A percentile compares a stretch with the other conserved stretches of the same genome.
Conservation (phyloP, 1,140 invertebrate genomes). For the Microplitis mediator region DNA sequence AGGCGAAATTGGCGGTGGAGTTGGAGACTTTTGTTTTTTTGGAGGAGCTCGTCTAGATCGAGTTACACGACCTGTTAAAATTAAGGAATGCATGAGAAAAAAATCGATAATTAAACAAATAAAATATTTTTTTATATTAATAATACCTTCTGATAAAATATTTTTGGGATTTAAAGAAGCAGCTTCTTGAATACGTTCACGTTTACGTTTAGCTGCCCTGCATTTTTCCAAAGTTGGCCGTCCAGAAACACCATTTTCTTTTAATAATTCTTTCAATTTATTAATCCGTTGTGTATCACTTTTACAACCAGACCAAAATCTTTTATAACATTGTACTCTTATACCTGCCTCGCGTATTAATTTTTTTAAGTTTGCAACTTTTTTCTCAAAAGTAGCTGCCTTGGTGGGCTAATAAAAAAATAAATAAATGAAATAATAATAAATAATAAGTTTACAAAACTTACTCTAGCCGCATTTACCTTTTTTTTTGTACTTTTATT, state of each 20-base stretch:
- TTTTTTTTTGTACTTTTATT: constrained; percentile 30
- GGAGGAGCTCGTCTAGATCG: constrained; percentile 40
- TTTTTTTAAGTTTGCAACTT: constrained; percentile 36
- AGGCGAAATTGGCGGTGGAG: constrained; percentile 17
- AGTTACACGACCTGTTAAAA: constrained; percentile 46
- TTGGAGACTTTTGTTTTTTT: constrained; percentile 20
- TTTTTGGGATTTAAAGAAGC: constrained; percentile 43
- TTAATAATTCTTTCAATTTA: constrained; percentile 44
- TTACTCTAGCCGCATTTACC: constrained; percentile 7
- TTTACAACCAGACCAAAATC: constrained; percentile 46
- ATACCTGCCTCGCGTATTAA: constrained; percentile 50
- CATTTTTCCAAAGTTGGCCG: constrained; percentile 53
- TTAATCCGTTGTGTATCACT: constrained; percentile 42
- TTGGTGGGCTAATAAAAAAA: background rate
- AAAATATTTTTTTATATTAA: constrained; percentile 5
- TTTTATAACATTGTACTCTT: constrained; percentile 43
- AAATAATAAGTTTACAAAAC: background rate
- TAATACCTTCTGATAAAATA: constrained; percentile 54
- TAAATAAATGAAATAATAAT: background rate
- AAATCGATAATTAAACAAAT: constrained; percentile 25
- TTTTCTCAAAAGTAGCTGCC: constrained; percentile 27
- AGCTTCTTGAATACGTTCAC: constrained; percentile 40
- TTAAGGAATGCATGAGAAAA: background rate
- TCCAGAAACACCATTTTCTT: constrained; percentile 47
- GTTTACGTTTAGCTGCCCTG: constrained; percentile 43